Conservation (phyloP, 2,888 invertebrate species). For the Leptinotarsa peninsularis region DNA sequence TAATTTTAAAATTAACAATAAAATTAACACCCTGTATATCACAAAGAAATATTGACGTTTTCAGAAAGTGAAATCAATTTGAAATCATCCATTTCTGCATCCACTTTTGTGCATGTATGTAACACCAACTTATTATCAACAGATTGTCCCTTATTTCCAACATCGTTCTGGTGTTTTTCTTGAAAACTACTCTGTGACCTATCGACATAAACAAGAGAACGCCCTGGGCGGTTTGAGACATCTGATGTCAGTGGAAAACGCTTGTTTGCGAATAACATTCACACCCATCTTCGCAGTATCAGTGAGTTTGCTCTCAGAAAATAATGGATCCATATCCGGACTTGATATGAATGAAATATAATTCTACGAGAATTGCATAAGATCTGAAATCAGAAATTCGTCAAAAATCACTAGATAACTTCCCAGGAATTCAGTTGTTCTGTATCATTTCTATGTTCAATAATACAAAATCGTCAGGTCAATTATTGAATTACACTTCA, state of each 20-base stretch:
- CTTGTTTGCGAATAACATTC: background rate
- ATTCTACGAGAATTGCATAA: no score
- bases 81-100: background rate
- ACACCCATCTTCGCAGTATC: background rate
- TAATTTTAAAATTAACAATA: no score
- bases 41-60: background rate
- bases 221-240: background rate
- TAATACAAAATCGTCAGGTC: no score
- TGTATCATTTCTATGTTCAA: no score
- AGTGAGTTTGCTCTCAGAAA: background rate
- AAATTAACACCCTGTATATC: no score
- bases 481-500: no score
- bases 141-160: background rate
- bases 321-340: no score
- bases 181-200: background rate
- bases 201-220: background rate
- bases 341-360: no score
- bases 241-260: background rate
- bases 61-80: background rate
- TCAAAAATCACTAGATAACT: no score
- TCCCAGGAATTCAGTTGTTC: no score
- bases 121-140: background rate
- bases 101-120: background rate
- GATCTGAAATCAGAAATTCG: no score
- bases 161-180: conserved; percentile 5